Evolutionary conservation across 2,888 invertebrate species (phyloP).

Genomic region (Nymphalis polychloros): DNA sequence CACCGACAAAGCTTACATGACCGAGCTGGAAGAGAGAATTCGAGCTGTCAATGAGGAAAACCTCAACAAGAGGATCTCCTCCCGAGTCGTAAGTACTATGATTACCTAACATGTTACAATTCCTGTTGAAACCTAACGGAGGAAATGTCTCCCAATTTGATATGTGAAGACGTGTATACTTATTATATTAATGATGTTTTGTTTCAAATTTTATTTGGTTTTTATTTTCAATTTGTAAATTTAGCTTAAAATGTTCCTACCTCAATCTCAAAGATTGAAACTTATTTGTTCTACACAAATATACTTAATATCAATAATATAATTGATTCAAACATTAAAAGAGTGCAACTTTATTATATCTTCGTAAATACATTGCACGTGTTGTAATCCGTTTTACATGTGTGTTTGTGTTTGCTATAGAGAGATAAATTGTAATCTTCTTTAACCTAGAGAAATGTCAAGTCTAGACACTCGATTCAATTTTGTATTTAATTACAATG

Average conservation of each 20-base stretch:
- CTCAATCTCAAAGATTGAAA: no score
- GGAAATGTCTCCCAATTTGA: no score
- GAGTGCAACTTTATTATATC: not conserved
- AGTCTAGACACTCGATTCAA: not conserved
- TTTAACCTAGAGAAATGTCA: conserved; percentile 6
- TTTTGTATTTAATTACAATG: not conserved
- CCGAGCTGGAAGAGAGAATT: conserved; percentile 83
- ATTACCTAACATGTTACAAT: no score
- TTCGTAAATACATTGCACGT: conserved; percentile 4
- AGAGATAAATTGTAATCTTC: conserved; percentile 6
- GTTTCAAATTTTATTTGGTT: no score
- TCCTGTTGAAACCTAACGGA: no score
- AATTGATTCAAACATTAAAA: not conserved
- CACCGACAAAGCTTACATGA: conserved; percentile 86
- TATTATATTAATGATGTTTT: no score
- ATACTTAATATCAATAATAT: no score
- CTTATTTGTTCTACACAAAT: no score
- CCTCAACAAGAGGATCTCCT: conserved; percentile 83
- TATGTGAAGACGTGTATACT: no score
- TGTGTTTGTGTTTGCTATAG: not conserved
- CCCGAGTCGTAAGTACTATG: conserved; percentile 80
- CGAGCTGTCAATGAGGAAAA: conserved; percentile 84
- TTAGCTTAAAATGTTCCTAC: no score
- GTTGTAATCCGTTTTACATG: not conserved
- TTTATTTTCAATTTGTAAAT: no score